phyloP scores from a whole-genome alignment of 2,888 invertebrate species.

The Anarsia innoxiella region DNA sequence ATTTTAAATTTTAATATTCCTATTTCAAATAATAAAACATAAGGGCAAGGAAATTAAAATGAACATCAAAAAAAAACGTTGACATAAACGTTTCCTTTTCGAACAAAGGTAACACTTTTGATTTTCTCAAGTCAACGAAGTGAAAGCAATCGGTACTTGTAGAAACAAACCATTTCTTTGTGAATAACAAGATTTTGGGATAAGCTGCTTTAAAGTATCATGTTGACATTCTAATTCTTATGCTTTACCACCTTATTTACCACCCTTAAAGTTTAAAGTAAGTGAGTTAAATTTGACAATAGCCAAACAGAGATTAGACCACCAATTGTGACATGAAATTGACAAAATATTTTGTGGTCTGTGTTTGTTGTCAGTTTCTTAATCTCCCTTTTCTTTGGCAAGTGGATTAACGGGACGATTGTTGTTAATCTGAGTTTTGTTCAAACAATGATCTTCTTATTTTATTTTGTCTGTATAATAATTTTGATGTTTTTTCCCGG shows the following conservation, averaged over 20 bases:
- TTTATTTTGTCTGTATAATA: no score
- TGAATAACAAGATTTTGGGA: slow-evolving; percentile 26
- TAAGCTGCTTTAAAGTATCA: slow-evolving; percentile 41
- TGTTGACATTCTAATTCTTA: slow-evolving; percentile 57
- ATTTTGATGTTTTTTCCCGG: no score
- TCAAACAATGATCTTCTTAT: no score
- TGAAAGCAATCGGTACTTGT: slow-evolving; percentile 30
- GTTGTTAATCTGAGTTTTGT: not conserved
- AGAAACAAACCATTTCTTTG: slow-evolving; percentile 32
- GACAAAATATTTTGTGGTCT: slow-evolving; percentile 63
- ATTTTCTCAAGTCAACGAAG: slow-evolving; percentile 16
- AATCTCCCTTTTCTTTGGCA: slow-evolving; percentile 29
- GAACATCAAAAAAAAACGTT: not conserved
- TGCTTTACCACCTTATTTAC: slow-evolving; percentile 25
- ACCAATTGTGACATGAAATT: slow-evolving; percentile 61
- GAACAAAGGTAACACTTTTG: slow-evolving; percentile 8
- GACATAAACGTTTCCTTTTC: not conserved
- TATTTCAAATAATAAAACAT: no score
- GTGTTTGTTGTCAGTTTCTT: slow-evolving; percentile 37
- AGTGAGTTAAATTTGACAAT: slow-evolving; percentile 37
- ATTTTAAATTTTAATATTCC: no score
- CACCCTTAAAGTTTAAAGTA: slow-evolving; percentile 43
- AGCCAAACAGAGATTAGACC: slow-evolving; percentile 45
- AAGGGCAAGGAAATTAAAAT: no score
- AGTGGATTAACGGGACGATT: slow-evolving; percentile 32